Evolutionary conservation across 2,113 vertebrate genomes (phyloP).

Genomic region (Pomatorhinus ruficollis): DNA sequence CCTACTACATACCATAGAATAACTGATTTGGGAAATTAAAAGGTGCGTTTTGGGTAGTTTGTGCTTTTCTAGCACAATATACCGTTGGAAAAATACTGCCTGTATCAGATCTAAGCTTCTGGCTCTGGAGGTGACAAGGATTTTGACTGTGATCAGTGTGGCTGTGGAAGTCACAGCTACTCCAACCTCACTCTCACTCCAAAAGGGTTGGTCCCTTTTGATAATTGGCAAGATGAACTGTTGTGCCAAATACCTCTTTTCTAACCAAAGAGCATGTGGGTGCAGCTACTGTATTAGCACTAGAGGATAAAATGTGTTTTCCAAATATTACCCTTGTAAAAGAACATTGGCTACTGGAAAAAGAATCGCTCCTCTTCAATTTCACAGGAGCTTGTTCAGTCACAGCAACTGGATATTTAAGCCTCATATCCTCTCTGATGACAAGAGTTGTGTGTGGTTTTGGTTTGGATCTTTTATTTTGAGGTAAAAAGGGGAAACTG

Average conservation of each 20-base stretch:
- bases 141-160: background rate
- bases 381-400: background rate
- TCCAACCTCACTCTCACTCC: background rate
- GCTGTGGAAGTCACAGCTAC: background rate
- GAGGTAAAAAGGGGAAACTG: background rate
- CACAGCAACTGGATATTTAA: background rate
- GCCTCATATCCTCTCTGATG: background rate
- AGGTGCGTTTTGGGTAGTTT: background rate
- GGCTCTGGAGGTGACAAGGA: background rate
- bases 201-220: background rate
- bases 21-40: background rate
- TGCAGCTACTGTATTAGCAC: background rate
- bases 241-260: background rate
- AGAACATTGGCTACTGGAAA: background rate
- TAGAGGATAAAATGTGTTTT: background rate
- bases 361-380: background rate
- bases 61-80: background rate
- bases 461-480: background rate
- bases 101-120: background rate
- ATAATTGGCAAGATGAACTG: background rate
- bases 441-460: background rate
- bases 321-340: background rate
- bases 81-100: background rate
- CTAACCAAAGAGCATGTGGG: background rate
- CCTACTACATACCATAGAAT: background rate